Conservation (phyloP, 1,140 invertebrate genomes). For the Dolichoris vasculosae region DNA sequence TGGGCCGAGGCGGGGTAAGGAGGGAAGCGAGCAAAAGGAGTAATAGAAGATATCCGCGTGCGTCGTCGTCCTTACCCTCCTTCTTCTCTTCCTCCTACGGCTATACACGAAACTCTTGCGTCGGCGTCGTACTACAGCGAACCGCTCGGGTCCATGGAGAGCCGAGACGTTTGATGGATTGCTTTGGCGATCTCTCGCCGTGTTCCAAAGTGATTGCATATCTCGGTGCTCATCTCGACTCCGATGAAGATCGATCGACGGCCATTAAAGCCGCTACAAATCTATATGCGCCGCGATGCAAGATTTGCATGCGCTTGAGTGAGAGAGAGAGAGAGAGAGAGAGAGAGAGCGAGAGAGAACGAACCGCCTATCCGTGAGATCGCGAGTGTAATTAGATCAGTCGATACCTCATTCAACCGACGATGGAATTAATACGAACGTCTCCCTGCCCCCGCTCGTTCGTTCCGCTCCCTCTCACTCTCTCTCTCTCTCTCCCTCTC, state of each 20-base stretch:
- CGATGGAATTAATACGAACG: conserved; percentile 52
- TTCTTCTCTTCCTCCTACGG: conserved; percentile 1
- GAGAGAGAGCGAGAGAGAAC: conserved; percentile 46
- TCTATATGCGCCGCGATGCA: conserved; percentile 55
- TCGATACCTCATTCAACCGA: conserved; percentile 51
- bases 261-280: conserved; percentile 62
- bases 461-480: not conserved
- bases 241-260: conserved; percentile 67
- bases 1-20: too few relatives aligned
- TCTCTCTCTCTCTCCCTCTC: not conserved
- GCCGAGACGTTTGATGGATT: conserved; percentile 65
- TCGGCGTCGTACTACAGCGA: conserved; percentile 23
- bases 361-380: conserved; percentile 54
- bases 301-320: conserved; percentile 55
- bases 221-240: conserved; percentile 66
- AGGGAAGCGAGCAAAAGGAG: conserved; percentile 10
- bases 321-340: conserved; percentile 34
- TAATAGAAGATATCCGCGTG: conserved; percentile 34
- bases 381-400: conserved; percentile 53
- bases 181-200: conserved; percentile 62
- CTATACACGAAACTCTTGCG: conserved; percentile 24
- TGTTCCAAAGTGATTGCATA: conserved; percentile 68
- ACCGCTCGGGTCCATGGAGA: conserved; percentile 45
- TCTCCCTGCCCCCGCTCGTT: not conserved
- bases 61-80: conserved; percentile 2